Base-by-base conservation (phyloP, 2,888 invertebrate genomes). In the Strigamia maritima region DNA sequence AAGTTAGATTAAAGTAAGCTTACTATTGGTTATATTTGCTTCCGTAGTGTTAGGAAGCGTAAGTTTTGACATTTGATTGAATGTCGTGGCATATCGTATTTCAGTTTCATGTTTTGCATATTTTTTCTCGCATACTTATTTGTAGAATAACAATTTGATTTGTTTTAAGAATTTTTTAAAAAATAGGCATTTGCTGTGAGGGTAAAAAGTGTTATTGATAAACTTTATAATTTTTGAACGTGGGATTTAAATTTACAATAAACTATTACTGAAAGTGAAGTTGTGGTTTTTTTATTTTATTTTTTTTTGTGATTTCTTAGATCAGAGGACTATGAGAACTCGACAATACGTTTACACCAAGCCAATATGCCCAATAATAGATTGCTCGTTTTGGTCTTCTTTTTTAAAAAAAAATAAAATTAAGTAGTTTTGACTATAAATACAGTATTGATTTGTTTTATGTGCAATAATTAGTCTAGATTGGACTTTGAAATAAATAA, bases 81-180 rank as follows among this genome's bases (percentile, higher is more conserved):
- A 19, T 60, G 60, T 60, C 60, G 60, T 60, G 19, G 24, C 60
- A 60, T 16, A 22, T 16, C n/a, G 60, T 60, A 6, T 8, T 60
- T 60, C 60, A 60, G 60, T 60, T 60, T 22, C n/a, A 49, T 22
- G 60, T 60, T 60, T 60, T 60, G 19, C 22, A 60, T 22, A 16
- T 60, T 60, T 60, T 49, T 49, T 49, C n/a, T 60, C 60, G 60
- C 60, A 60, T 60, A 60, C 60, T 60, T 60, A 60, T 60, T 60
- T 60, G 60, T 60, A 60, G 60, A 19, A 16, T 16, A 60, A 40
- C 40, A 60, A 60, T 16, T 10, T n/a, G 49, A n/a, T 49, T 49
- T 49, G 14, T n/a, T 49, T 49, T 6, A 31, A 31, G 3, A 31
- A 3, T n/a, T 60, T 60, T 60, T n/a, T n/a, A n/a, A n/a, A 22